phyloP scores from a whole-genome alignment of 2,797 vertebrate genomes.

The Pseudomugil gertrudae region DNA sequence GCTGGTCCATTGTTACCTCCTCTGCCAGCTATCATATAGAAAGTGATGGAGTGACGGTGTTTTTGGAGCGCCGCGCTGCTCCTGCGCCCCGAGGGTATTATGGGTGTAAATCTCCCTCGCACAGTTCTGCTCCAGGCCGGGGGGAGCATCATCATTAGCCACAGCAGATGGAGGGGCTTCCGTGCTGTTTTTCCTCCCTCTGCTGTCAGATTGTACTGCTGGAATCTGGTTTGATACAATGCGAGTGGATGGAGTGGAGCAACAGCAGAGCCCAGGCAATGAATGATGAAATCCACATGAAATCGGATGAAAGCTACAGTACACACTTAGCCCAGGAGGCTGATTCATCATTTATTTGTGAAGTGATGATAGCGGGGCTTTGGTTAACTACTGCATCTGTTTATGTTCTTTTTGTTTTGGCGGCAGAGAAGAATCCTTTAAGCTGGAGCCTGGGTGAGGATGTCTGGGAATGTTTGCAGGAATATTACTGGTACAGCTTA shows the following conservation, averaged over 20 bases:
- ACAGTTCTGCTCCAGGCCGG: constrained; percentile 76
- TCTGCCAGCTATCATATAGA: constrained; percentile 73
- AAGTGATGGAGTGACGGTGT: constrained; percentile 77
- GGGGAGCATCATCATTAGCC: constrained; percentile 76
- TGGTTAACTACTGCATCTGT: constrained; percentile 32
- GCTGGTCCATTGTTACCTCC: constrained; percentile 75
- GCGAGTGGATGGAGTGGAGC: constrained; percentile 43
- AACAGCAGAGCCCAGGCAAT: constrained; percentile 61
- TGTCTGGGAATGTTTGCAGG: not conserved
- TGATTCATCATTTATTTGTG: constrained; percentile 74
- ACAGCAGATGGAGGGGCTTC: constrained; percentile 74
- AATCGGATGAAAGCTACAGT: constrained; percentile 74
- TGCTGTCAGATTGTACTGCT: constrained; percentile 63
- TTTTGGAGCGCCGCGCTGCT: constrained; percentile 61
- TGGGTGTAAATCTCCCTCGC: constrained; percentile 77
- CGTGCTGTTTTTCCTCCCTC: constrained; percentile 50
- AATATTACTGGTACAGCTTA: not conserved
- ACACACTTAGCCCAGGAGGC: constrained; percentile 25
- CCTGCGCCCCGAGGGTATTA: constrained; percentile 67
- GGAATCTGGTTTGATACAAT: constrained; percentile 70
- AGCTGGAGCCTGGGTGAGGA: not conserved
- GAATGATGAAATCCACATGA: constrained; percentile 79
- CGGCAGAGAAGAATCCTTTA: constrained; percentile 4
- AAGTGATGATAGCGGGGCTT: constrained; percentile 51
- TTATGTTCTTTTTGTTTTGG: constrained; percentile 40